A percentile compares a stretch with the other conserved stretches of the same genome.
These are phyloP conservation scores for Paratrypauchen microcephalus DNA, from an alignment of 2,797 vertebrate genomes.

Conservation along the genomic window DNA sequence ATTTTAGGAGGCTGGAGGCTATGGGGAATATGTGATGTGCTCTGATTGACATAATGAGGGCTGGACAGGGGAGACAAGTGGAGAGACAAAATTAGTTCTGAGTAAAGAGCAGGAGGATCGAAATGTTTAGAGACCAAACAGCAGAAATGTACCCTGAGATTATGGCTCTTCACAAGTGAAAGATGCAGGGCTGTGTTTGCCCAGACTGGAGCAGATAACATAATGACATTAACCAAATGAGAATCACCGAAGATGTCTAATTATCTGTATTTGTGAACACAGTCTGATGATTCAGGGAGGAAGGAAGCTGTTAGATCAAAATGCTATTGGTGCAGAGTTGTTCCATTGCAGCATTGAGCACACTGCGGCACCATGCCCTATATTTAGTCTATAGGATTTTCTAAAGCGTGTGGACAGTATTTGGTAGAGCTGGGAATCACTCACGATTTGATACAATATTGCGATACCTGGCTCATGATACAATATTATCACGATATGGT, in stretches of 20 bases:
- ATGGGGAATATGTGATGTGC: not conserved
- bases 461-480: too few relatives aligned
- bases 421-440: too few relatives aligned
- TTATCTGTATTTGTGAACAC: not conserved
- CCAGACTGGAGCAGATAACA: slow-evolving; percentile 3
- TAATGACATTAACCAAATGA: not conserved
- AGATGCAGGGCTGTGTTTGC: not conserved
- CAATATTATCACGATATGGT: too few relatives aligned
- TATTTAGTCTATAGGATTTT: not conserved
- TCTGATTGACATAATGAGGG: slow-evolving; percentile 1
- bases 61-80: not conserved
- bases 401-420: not conserved
- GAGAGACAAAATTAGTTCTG: not conserved
- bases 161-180: not conserved
- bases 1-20: not conserved
- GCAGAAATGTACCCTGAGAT: slow-evolving; percentile 2
- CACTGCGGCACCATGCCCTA: slow-evolving; percentile 3
- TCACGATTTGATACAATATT: too few relatives aligned
- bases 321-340: slow-evolving; percentile 1
- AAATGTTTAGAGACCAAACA: slow-evolving; percentile 4
- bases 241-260: not conserved
- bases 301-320: not conserved
- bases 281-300: not conserved
- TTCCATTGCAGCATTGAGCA: not conserved
- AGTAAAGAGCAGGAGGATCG: not conserved